phyloP scores from a whole-genome alignment of 2,113 vertebrate species.

The human (Homo sapiens) region GRCh38 chr7:25468501-25469000 shows the following conservation, averaged over 20 bases:
- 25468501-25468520: neutral
- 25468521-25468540: neutral
- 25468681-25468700: neutral
- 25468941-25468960: neutral
- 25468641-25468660: neutral
- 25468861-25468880: neutral
- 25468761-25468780: neutral
- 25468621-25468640: neutral
- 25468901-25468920: neutral
- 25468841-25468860: neutral
- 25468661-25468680: neutral
- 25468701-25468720: neutral
- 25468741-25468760: neutral
- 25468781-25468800: neutral
- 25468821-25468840: neutral
- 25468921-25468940: conserved; percentile 12
- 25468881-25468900: neutral
- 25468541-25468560: neutral
- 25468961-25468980: neutral
- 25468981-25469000: neutral
- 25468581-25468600: neutral
- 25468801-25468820: neutral
- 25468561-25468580: neutral
- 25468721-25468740: neutral
- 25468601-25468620: neutral